A percentile compares a stretch with the other conserved stretches of the same genome.
These are phyloP conservation scores for Tromatobia lineatoria DNA, from an alignment of 2,888 invertebrate species.

Conservation along the genomic window DNA sequence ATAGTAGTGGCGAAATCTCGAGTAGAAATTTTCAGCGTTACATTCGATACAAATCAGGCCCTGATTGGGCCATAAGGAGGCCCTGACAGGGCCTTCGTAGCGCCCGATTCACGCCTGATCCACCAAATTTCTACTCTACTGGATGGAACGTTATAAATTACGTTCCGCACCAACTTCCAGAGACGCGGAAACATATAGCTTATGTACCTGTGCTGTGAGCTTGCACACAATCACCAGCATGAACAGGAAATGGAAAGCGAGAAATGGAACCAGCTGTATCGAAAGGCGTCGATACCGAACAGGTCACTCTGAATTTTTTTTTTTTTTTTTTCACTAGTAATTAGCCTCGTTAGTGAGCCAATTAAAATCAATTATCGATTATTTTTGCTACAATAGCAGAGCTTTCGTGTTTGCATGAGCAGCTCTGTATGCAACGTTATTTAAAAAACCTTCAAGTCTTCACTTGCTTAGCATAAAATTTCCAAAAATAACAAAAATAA, in stretches of 20 bases:
- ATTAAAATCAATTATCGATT: slow-evolving; percentile 52
- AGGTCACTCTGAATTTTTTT: slow-evolving; percentile 13
- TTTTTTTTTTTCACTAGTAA: slow-evolving; percentile 18
- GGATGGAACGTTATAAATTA: slow-evolving; percentile 68
- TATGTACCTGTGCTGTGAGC: slow-evolving; percentile 4
- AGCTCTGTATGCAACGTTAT: background rate
- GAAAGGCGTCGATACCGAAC: slow-evolving; percentile 4
- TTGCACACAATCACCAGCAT: slow-evolving; percentile 11
- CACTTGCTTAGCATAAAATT: background rate
- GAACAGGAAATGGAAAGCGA: slow-evolving; percentile 1
- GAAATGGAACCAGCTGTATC: slow-evolving; percentile 28
- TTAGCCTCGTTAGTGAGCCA: slow-evolving; percentile 48
- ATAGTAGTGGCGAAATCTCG: too few species aligned
- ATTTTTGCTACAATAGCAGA: background rate
- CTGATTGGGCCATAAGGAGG: too few species aligned
- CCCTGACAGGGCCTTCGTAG: too few species aligned
- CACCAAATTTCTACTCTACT: too few species aligned
- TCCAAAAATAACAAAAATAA: background rate
- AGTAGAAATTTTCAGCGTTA: background rate
- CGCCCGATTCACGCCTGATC: too few species aligned
- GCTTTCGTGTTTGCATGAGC: background rate
- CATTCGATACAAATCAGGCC: too few species aligned
- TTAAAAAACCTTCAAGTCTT: background rate
- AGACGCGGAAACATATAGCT: slow-evolving; percentile 6
- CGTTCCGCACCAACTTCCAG: slow-evolving; percentile 52